Evolutionary conservation across 1,140 invertebrate species (phyloP).

Genomic region (Heliconius hewitsoni): DNA sequence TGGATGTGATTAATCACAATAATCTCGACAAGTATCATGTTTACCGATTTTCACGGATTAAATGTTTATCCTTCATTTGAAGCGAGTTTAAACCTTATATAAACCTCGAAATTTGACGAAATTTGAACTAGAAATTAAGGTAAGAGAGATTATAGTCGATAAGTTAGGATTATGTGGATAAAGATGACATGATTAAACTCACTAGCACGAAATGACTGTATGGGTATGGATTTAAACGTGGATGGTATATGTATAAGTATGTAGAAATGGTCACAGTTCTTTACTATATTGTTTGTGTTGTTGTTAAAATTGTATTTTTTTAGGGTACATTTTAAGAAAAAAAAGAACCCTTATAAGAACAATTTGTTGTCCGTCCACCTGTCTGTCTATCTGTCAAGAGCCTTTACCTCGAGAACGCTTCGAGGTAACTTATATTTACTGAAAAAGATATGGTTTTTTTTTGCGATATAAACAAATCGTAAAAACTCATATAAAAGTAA

Average conservation of each 20-base stretch:
- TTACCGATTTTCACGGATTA: constrained; percentile 70
- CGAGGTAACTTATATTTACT: too few relatives aligned
- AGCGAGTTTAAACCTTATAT: constrained; percentile 41
- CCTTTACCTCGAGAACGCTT: too few relatives aligned
- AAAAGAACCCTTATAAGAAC: too few relatives aligned
- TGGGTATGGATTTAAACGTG: background rate
- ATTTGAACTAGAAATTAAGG: constrained; percentile 33
- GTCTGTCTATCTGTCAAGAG: too few relatives aligned
- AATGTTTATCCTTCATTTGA: constrained; percentile 45
- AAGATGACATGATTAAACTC: background rate
- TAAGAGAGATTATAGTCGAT: constrained; percentile 32
- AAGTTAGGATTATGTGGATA: constrained; percentile 27
- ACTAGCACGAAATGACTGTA: background rate
- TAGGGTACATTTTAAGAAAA: too few relatives aligned
- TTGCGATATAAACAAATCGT: too few relatives aligned
- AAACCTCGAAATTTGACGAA: constrained; percentile 48
- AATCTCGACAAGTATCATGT: constrained; percentile 63
- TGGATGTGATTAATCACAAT: constrained; percentile 70
- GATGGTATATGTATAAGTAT: background rate
- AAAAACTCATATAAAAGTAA: too few relatives aligned
- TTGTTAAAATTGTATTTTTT: too few relatives aligned
- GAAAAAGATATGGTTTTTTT: too few relatives aligned
- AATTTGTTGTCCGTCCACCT: too few relatives aligned
- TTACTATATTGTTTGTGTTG: too few relatives aligned
- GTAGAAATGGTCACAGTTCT: too few relatives aligned